Percentiles rank a stretch among this genome's conserved stretches.
phyloP scores from a whole-genome alignment of 2,888 invertebrate species.

The Monochamus alternatus region DNA sequence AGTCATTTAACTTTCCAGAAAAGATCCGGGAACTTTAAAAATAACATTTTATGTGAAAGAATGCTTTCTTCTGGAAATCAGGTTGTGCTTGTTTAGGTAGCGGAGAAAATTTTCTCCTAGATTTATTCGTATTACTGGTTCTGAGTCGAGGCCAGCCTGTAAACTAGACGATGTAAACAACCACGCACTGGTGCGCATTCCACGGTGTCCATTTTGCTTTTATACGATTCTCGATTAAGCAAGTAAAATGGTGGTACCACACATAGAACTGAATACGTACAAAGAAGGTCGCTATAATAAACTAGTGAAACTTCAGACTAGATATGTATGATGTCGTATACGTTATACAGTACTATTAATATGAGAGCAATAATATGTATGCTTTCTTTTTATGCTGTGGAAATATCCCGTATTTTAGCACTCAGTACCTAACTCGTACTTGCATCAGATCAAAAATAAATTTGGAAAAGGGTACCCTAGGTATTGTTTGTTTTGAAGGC shows the following conservation, averaged over 20 bases:
- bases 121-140: not conserved
- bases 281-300: constrained; percentile 29
- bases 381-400: too few relatives aligned
- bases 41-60: not conserved
- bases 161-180: constrained; percentile 37
- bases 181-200: constrained; percentile 28
- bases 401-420: too few relatives aligned
- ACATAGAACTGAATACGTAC: constrained; percentile 22
- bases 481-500: too few relatives aligned
- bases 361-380: too few relatives aligned
- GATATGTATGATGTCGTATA: constrained; percentile 1
- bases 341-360: too few relatives aligned
- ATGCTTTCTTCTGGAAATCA: not conserved
- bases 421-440: too few relatives aligned
- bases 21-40: too few relatives aligned
- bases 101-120: not conserved
- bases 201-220: constrained; percentile 28
- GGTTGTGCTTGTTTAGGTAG: constrained; percentile 11
- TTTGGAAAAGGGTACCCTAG: too few relatives aligned
- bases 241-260: constrained; percentile 27
- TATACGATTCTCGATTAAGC: constrained; percentile 19
- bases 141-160: constrained; percentile 30
- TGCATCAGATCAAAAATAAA: too few relatives aligned
- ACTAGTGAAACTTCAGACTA: constrained; percentile 18
- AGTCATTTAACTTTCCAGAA: too few relatives aligned